Evolutionary conservation across 2,113 vertebrate species (phyloP), one percentile per base, ranked within the genome.

Genomic region (Tetrax tetrax): DNA sequence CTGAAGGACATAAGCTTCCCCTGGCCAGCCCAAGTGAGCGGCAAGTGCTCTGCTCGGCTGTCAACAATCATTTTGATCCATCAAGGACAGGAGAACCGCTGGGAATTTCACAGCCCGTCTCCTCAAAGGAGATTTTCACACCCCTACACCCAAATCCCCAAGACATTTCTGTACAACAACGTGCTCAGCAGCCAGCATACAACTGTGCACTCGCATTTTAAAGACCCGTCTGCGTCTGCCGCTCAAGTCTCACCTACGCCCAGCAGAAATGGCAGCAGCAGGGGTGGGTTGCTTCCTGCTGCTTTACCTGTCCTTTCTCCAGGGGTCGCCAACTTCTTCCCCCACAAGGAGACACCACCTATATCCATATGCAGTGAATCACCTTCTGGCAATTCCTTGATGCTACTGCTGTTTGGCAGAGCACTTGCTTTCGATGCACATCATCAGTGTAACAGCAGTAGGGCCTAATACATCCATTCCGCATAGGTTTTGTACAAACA

Each of bases 221-320:
- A 53, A 54, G 63, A 14, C 31, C 5, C 0, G 2, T 3, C 61
- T 0, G 0, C 5, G 17, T 35, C 83, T 38, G 54, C 51, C 59
- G 33, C 71, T 61, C 61, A 6, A 20, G 29, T 9, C 63, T 56
- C 29, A 14, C 23, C 79, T 31, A 5, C 0, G 9, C n/a, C 25
- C 37, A 47, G 53, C 47, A 25, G 80, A 24, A 27, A 54, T 4
- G 10, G 51, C 54, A 41, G 51, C 0, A 8, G 37, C 3, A 33
- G 37, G 56, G 31, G 28, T 57, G 51, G 29, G 25, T 7, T 47
- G 50, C 31, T 24, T 66, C 71, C 41, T 28, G 66, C 59, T 35
- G 33, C 75, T 75, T 29, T 8, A 43, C n/a, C 50, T 28, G 31
- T 23, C 65, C 41, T 70, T 77, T 57, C 41, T 41, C 51, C 45